phyloP scores from a whole-genome alignment of 2,113 vertebrate genomes.

The Prietella phreatophila region DNA sequence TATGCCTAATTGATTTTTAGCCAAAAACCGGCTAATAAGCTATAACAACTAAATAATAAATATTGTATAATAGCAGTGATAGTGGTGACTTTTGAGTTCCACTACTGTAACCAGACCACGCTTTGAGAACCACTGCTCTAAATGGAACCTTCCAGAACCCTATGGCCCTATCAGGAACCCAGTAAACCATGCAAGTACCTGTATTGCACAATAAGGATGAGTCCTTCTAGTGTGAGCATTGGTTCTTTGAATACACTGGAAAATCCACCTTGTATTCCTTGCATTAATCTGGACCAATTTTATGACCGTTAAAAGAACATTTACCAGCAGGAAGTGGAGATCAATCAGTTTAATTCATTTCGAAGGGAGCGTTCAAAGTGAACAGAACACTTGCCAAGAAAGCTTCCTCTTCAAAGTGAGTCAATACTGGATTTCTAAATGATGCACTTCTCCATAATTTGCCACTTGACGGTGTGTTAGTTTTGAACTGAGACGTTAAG shows the following conservation, averaged over 20 bases:
- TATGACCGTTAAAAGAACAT: conserved; percentile 5
- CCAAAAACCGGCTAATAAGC: too few relatives aligned
- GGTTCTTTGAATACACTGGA: background rate
- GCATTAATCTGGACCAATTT: background rate
- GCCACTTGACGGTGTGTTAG: background rate
- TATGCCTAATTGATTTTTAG: too few relatives aligned
- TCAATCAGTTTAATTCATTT: conserved; percentile 33
- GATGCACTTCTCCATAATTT: background rate
- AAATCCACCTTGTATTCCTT: background rate
- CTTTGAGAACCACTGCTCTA: background rate
- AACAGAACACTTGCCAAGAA: background rate
- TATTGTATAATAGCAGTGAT: background rate
- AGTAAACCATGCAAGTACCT: background rate
- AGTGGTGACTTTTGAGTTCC: background rate
- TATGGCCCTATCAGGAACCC: background rate
- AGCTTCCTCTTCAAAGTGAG: conserved; percentile 10
- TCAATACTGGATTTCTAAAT: conserved; percentile 15
- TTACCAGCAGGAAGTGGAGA: conserved; percentile 4
- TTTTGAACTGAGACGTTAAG: conserved; percentile 7
- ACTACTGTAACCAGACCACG: background rate
- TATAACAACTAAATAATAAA: background rate
- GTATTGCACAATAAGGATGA: background rate
- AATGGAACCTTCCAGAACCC: background rate
- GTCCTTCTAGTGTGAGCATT: background rate
- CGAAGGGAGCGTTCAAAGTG: background rate